Conservation (phyloP, 2,888 invertebrate genomes). For the Hartigia nigra region DNA sequence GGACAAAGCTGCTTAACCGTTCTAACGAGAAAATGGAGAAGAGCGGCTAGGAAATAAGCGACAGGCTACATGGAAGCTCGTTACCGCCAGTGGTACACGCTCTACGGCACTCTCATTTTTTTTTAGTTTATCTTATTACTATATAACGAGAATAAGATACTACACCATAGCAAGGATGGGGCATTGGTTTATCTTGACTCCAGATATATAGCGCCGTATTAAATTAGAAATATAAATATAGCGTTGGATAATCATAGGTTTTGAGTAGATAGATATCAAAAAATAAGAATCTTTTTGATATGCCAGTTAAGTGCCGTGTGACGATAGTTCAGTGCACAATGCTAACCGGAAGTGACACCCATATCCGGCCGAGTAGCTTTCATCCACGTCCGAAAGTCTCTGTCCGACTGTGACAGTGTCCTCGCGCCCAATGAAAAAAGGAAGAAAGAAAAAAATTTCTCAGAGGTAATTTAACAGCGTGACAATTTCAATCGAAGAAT, state of each 20-base stretch:
- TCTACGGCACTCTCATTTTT: slow-evolving; percentile 37
- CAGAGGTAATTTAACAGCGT: background rate
- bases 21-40: background rate
- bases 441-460: background rate
- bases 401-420: slow-evolving; percentile 5
- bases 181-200: background rate
- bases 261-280: background rate
- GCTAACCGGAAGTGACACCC: slow-evolving; percentile 28
- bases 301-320: background rate
- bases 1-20: background rate
- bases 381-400: slow-evolving; percentile 13
- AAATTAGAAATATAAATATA: background rate
- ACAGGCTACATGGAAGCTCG: slow-evolving; percentile 61
- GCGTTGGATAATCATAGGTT: background rate
- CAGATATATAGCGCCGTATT: background rate
- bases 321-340: background rate
- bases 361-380: slow-evolving; percentile 23
- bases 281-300: background rate
- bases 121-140: slow-evolving; percentile 28
- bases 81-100: slow-evolving; percentile 53
- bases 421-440: background rate
- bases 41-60: slow-evolving; percentile 51
- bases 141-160: slow-evolving; percentile 45
- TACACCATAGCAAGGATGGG: slow-evolving; percentile 23
- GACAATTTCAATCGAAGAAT: background rate